Evolutionary conservation across 2,888 invertebrate species (phyloP), one percentile per base, ranked within the genome.

Genomic region (Cheilosia soror): DNA sequence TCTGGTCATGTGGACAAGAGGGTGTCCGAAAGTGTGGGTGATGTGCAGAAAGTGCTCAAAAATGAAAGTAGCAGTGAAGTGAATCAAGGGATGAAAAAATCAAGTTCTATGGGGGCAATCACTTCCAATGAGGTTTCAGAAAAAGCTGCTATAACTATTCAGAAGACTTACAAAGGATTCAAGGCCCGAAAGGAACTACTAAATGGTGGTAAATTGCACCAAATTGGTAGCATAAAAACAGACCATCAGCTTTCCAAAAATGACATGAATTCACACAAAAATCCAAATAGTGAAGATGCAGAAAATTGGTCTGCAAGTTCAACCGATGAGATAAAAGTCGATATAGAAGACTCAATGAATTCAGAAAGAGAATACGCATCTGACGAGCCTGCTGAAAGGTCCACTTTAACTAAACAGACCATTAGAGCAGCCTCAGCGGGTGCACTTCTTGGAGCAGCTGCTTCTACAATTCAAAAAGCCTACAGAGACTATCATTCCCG

Each of bases 91-190:
- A 25, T 25, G 20, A 9, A 51, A 51, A 51, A 51, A 49, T 9
- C 49, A 49, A 49, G 9, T 2, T 49, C 49, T 49, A 3, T 2
- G 1, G 20, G 4, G 4, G 11, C 25, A 2, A 13, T 15, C 29
- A 42, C 6, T n/a, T 25, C 2, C 5, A 7, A 6, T 4, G 20
- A 63, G 0, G 15, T 29, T 2, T 2, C n/a, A 5, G 53, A 84
- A 3, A 44, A 86, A 13, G 85, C 88, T 0, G 88, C 88, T 11
- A 63, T 66, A 6, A 73, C 68, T 15, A 87, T 88, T 63, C 88
- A 88, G 72, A 87, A 83, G 15, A 75, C 76, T 7, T 88, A 77
- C 47, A 76, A 87, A 49, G 87, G 87, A 6, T 85, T 87, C 33
- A 81, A 78, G 7, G 57, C 66, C 6, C 37, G 88, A 20, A 76